Base-by-base conservation (phyloP, 2,797 vertebrate genomes). In the Caiman crocodilus region DNA sequence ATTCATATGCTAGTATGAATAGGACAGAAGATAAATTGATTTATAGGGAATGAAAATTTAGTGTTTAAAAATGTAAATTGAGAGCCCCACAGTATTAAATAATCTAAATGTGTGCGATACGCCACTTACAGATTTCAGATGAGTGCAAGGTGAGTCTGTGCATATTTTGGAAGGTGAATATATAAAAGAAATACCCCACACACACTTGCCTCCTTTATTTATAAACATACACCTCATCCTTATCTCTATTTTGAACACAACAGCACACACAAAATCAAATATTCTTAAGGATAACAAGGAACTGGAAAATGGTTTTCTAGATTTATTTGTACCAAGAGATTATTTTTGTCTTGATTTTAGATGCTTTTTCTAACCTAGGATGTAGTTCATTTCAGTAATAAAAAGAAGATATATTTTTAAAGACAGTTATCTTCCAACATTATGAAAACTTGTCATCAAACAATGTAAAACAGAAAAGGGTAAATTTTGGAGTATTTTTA, bases 91-190 rank as follows among this genome's bases (percentile, higher is more conserved):
- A 64, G 60, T 67, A 80, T 71, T 55, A 65, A 79, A 5, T 20
- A 28, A 50, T 21, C 1, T 67, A 3, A 26, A 12, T 6, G 4
- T 12, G 18, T 28, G 17, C 32, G 4, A 32, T 18, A 4, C 30
- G 25, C 4, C 5, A 18, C 4, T 30, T 57, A 57, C 16, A 71
- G 3, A 30, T 9, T 30, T 13, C 0, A 32, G 16, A 6, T 5
- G 25, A 42, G 25, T 58, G 26, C 9, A 60, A 21, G 81, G 13
- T 64, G 57, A 79, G 35, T 59, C 5, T 4, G 42, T 1, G 17
- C 2, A 9, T 2, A 2, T 20, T 76, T 75, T 30, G 9, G 9
- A 56, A 55, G 67, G 32, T 21, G 32, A 65, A 79, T 79, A 61
- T 89, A 79, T 84, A 79, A 79, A 75, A 69, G 32, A 90, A 93